Conservation (phyloP, 2,797 vertebrate genomes). For the Cynopterus sphinx region DNA sequence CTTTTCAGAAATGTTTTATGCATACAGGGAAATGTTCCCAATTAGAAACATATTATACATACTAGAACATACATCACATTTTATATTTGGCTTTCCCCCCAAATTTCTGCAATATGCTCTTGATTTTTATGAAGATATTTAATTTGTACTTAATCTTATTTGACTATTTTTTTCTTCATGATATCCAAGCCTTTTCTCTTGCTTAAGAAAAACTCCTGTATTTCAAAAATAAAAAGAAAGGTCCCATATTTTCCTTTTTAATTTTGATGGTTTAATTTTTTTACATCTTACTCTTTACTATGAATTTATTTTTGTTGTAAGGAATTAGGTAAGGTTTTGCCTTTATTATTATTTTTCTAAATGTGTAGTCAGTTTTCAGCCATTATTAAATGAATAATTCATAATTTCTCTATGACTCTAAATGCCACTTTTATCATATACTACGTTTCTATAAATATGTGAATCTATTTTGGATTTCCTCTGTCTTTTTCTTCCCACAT, state of each 20-base stretch:
- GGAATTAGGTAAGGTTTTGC: neutral
- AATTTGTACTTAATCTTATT: conserved; percentile 36
- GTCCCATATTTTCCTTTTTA: neutral
- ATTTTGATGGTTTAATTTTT: neutral
- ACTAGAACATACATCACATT: neutral
- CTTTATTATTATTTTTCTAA: conserved; percentile 42
- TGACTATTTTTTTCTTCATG: neutral
- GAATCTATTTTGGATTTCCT: neutral
- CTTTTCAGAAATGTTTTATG: neutral
- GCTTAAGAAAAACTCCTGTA: neutral
- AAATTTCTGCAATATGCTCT: neutral
- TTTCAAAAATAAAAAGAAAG: neutral
- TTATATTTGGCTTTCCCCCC: conserved; percentile 6
- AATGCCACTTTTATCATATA: neutral
- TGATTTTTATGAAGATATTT: conserved; percentile 15
- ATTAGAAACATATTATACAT: neutral
- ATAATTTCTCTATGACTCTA: neutral
- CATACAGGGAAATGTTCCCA: neutral
- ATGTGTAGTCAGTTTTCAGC: neutral
- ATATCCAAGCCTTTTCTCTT: neutral
- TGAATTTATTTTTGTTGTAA: neutral
- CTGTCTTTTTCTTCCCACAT: neutral
- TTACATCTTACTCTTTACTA: neutral
- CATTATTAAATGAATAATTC: neutral
- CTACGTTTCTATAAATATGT: neutral